Conservation (phyloP, 2,797 vertebrate genomes). For the Echiichthys vipera region DNA sequence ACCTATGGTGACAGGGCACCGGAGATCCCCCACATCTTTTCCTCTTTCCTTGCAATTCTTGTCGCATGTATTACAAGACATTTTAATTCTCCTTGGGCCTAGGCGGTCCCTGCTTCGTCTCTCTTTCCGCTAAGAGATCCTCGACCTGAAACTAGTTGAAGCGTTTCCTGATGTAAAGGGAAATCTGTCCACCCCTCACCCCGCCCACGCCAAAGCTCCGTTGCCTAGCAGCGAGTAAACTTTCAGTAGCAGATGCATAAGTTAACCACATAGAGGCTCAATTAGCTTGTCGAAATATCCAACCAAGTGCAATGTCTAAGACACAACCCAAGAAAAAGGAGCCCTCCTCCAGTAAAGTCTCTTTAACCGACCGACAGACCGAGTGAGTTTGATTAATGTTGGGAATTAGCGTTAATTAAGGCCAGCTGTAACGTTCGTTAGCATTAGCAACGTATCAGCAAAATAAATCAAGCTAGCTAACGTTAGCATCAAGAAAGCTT, state of each 20-base stretch:
- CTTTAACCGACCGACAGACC: slow-evolving; percentile 70
- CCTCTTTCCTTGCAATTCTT: no score
- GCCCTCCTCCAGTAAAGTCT: slow-evolving; percentile 66
- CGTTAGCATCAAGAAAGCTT: background rate
- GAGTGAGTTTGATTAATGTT: slow-evolving; percentile 77
- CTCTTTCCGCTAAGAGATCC: no score
- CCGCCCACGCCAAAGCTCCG: slow-evolving; percentile 22
- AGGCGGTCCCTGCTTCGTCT: no score
- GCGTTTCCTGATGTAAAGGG: no score
- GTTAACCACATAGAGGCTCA: no score
- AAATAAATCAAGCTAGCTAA: background rate
- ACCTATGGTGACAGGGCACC: no score
- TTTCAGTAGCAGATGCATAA: slow-evolving; percentile 3
- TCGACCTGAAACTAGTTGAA: no score
- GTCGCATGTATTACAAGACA: no score
- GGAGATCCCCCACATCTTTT: no score
- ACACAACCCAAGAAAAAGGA: slow-evolving; percentile 76
- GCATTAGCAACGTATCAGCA: slow-evolving; percentile 11
- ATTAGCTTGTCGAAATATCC: background rate
- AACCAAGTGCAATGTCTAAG: slow-evolving; percentile 75
- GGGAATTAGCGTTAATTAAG: background rate
- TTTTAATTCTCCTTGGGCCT: no score
- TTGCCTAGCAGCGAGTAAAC: slow-evolving; percentile 79
- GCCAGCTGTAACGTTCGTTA: slow-evolving; percentile 1
- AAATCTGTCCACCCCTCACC: background rate